Evolutionary conservation across 2,797 vertebrate genomes (phyloP), one percentile per base, ranked within the genome.

Genomic region (Melopsittacus undulatus): DNA sequence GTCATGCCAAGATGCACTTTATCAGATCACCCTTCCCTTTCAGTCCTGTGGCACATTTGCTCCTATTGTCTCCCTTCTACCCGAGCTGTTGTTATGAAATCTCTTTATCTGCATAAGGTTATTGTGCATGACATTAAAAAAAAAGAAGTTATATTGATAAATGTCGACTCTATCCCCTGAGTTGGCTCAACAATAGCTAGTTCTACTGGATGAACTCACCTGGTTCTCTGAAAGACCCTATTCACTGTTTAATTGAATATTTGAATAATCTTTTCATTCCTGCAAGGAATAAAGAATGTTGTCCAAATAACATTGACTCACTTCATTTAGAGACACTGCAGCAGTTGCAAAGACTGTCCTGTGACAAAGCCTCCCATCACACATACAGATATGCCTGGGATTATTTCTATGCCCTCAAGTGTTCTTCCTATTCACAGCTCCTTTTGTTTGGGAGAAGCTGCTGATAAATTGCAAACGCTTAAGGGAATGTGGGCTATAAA

Each of bases 221-320:
- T 98, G 98, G 98, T 98, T 98, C 98, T 98, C 98, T 98, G 98
- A 98, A 97, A 97, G 98, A 98, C 98, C 98, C 98, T 98, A 99
- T 99, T 99, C 99, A 99, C 96, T 94, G 98, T 98, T 98, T 99
- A 99, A 99, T 99, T 99, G 99, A 99, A 99, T 99, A 99, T 98
- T 99, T 99, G 98, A 99, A 99, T 99, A 99, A 99, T 99, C 98
- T 98, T 99, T 99, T 99, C 98, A 99, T 98, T 98, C 98, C 98
- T 97, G 98, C 98, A 97, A 98, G 98, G 98, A 98, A 99, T 98
- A 99, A 99, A 99, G 98, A 99, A 99, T 99, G 98, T 98, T 98
- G 98, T 97, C 98, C 98, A 98, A 98, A 98, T 97, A 98, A 98
- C 97, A 93, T 98, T 97, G 97, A 98, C 97, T 98, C 98, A 97